Evolutionary conservation across 2,888 invertebrate genomes (phyloP).

Genomic region (Podabrus alpinus): DNA sequence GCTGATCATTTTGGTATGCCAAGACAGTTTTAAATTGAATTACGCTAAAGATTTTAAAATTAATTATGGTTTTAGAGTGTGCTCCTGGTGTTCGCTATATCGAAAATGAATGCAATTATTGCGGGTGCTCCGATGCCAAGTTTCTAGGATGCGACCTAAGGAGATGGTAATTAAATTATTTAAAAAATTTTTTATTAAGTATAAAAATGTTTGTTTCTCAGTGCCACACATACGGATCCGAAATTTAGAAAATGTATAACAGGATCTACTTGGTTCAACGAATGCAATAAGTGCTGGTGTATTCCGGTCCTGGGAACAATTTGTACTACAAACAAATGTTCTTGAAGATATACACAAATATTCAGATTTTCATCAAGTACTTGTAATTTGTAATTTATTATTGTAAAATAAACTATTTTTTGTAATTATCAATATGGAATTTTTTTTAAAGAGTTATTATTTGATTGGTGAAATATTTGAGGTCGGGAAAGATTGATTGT

Average conservation of each 20-base stretch:
- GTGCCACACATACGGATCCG: background rate
- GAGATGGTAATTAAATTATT: background rate
- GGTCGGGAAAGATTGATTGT: no score
- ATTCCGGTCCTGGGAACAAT: background rate
- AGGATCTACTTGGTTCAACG: slow-evolving; percentile 3
- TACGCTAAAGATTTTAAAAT: background rate
- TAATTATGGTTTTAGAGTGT: background rate
- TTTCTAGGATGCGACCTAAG: background rate
- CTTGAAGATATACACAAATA: background rate
- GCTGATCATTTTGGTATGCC: background rate
- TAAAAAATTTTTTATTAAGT: background rate
- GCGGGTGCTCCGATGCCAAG: background rate
- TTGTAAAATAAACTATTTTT: background rate
- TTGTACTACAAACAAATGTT: slow-evolving; percentile 1
- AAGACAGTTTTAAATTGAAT: background rate
- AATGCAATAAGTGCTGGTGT: slow-evolving; percentile 14
- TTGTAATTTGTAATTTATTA: background rate
- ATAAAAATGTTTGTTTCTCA: background rate
- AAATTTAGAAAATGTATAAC: background rate
- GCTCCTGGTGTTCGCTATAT: background rate
- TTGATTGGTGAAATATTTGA: no score
- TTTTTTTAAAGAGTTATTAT: no score
- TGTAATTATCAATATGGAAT: no score
- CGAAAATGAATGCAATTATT: background rate
- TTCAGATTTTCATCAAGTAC: background rate